A percentile compares a stretch with the other conserved stretches of the same genome.
Conservation (phyloP, 23 tunicate genomes). For the Botrylloides violaceus region DNA sequence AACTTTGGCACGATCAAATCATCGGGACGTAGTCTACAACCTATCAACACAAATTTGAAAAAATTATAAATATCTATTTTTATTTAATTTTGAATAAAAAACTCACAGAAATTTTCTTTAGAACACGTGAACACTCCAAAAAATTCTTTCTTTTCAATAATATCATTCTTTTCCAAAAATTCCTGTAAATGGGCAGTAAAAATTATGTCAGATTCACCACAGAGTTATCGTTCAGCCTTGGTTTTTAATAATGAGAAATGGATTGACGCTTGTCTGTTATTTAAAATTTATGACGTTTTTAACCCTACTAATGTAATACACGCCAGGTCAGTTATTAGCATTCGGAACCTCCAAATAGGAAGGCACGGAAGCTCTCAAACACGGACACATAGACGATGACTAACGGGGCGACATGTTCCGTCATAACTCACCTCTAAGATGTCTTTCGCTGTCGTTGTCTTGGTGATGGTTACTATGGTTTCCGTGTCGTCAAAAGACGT, state of each 20-base stretch:
- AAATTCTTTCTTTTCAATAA: slow-evolving; percentile 16
- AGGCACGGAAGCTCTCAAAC: too few relatives aligned
- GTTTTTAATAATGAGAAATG: too few relatives aligned
- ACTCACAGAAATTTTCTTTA: slow-evolving; percentile 71
- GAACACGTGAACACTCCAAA: slow-evolving; percentile 32
- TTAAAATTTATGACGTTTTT: too few relatives aligned
- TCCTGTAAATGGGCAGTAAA: slow-evolving; percentile 37
- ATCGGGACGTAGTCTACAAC: slow-evolving; percentile 31
- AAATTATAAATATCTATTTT: neutral
- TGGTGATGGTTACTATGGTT: slow-evolving; percentile 4
- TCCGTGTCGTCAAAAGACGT: neutral
- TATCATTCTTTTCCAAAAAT: slow-evolving; percentile 33
- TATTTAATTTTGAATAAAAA: neutral
- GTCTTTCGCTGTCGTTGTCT: slow-evolving; percentile 3
- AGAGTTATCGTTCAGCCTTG: too few relatives aligned
- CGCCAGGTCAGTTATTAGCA: too few relatives aligned
- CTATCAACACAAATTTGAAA: slow-evolving; percentile 1
- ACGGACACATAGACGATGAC: too few relatives aligned
- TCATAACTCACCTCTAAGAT: neutral
- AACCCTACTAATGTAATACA: too few relatives aligned
- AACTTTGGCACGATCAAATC: slow-evolving; percentile 40
- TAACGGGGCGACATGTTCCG: too few relatives aligned
- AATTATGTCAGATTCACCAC: too few relatives aligned
- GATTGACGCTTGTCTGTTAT: too few relatives aligned
- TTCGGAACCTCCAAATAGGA: too few relatives aligned